Base-by-base conservation (phyloP, 2,888 invertebrate species). In the Microctonus brassicae region DNA sequence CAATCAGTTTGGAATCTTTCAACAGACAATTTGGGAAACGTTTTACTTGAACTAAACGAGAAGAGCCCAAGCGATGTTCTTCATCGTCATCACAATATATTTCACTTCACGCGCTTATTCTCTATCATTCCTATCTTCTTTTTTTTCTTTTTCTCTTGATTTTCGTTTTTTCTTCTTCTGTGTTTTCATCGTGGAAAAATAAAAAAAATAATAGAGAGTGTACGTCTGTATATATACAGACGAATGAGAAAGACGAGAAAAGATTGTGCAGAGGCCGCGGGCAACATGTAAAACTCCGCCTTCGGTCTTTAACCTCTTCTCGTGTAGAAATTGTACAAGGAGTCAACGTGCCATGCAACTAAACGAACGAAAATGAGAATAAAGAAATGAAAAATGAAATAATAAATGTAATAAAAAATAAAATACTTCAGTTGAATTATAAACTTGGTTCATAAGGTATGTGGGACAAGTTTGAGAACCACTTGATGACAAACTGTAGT, bases 1-100 rank as follows among this genome's bases (percentile, higher is more conserved):
- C 67, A 80, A 80, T 81, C 78, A 71, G 72, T 70, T 34, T 74
- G 77, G 77, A 81, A 81, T 80, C 73, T 78, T 72, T 68, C 69
- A 77, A 78, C 77, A 75, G 73, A 77, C 58, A 77, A 73, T 74
- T 72, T 55, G 65, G 73, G 67, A 72, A 75, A 77, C 62, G 63
- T 61, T 60, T 39, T 47, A 22, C 17, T 9, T 62, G 55, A 71
- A 72, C 69, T 72, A 72, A 76, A 75, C 72, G 69, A 66, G 67
- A 52, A 61, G 52, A 57, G 33, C 20, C 47, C 63, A 66, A 71
- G 17, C 7, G 69, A 71, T 66, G 76, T 78, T 76, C 76, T 78
- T 80, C 80, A 76, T 76, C 71, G 65, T 69, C 71, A 29, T 63
- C 63, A 62, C 63, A 72, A 70, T 77, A 78, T 76, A 76, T 75